Percentiles rank a stretch among this genome's conserved stretches.
Conservation (phyloP, 2,113 vertebrate species). For the Erythrocercus mccallii region DNA sequence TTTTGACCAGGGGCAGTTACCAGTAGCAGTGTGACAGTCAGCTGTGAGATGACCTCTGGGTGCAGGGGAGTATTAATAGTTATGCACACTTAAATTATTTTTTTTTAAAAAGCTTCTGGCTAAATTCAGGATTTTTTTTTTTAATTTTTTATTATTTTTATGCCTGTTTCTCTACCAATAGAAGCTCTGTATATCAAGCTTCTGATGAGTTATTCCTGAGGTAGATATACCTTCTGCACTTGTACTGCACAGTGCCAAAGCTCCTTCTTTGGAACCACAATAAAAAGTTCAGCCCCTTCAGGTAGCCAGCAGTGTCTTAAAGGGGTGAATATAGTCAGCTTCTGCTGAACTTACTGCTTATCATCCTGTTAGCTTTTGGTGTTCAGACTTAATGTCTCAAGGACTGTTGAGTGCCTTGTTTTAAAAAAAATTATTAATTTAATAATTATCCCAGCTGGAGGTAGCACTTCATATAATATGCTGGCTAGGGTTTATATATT, state of each 20-base stretch:
- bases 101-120: neutral
- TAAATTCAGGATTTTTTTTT: neutral
- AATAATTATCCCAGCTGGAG: neutral
- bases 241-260: neutral
- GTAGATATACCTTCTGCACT: neutral
- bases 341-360: neutral
- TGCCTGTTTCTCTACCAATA: neutral
- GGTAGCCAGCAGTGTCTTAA: neutral
- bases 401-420: neutral
- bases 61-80: neutral
- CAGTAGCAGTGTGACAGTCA: neutral
- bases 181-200: neutral
- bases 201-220: neutral
- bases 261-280: neutral
- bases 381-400: neutral
- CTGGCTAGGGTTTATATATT: neutral
- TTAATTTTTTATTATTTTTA: neutral
- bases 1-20: neutral
- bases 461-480: neutral
- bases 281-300: neutral
- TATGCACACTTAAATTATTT: neutral
- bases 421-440: neutral
- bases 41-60: neutral
- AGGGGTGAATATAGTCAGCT: neutral
- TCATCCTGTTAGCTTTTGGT: neutral